Evolutionary conservation across 1,140 invertebrate genomes (phyloP).

Genomic region (Ceratosolen solmsi): DNA sequence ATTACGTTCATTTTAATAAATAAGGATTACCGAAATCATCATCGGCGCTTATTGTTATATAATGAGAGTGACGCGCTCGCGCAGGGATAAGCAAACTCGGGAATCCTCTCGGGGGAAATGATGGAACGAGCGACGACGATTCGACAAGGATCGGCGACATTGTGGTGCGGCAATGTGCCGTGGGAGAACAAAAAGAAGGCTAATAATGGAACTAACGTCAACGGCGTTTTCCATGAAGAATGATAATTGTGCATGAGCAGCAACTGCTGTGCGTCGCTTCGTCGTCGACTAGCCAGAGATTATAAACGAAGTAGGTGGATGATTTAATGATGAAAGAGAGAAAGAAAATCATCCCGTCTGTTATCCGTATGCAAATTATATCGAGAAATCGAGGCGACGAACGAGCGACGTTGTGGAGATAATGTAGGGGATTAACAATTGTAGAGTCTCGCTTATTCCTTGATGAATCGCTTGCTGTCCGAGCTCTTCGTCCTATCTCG

Average conservation of each 20-base stretch:
- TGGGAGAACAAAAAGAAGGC: too few relatives aligned
- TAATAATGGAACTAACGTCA: too few relatives aligned
- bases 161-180: too few relatives aligned
- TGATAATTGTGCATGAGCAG: background rate
- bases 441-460: background rate
- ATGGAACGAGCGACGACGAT: too few relatives aligned
- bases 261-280: background rate
- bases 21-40: background rate
- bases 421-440: background rate
- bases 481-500: constrained; percentile 32
- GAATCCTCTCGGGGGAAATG: too few relatives aligned
- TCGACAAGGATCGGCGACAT: too few relatives aligned
- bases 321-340: too few relatives aligned
- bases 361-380: constrained; percentile 25
- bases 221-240: too few relatives aligned
- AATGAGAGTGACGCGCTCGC: too few relatives aligned
- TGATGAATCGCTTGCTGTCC: constrained; percentile 34
- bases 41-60: background rate
- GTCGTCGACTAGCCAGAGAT: background rate
- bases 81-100: too few relatives aligned
- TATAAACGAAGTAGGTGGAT: too few relatives aligned
- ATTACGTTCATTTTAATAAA: background rate
- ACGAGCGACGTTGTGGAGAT: constrained; percentile 3
- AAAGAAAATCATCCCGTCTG: background rate
- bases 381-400: constrained; percentile 15